A percentile compares a stretch with the other conserved stretches of the same genome.
Evolutionary conservation across 2,113 vertebrate species (phyloP).

Genomic region (Nasalis larvatus): DNA sequence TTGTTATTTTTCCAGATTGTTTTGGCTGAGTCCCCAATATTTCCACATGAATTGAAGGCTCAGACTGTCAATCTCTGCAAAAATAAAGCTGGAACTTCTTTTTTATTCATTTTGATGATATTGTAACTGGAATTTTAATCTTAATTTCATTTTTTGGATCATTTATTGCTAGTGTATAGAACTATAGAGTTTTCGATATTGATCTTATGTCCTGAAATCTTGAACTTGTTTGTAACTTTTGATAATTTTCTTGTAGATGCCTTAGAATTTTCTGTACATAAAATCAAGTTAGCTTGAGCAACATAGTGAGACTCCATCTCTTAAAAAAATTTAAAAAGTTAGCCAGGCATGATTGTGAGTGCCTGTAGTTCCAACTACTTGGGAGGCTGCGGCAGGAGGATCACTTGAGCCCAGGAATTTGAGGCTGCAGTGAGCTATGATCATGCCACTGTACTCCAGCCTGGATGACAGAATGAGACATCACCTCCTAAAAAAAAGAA

Average conservation of each 20-base stretch:
- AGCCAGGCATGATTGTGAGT: no score
- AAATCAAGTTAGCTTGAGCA: background rate
- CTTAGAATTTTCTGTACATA: background rate
- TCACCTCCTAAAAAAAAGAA: no score
- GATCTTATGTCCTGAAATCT: background rate
- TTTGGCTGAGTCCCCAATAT: background rate
- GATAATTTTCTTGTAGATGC: background rate
- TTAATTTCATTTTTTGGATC: background rate
- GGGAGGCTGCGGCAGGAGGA: no score
- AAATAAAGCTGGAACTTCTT: background rate
- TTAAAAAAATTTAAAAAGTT: no score
- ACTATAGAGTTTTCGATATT: background rate
- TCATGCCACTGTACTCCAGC: no score
- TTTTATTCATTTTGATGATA: background rate
- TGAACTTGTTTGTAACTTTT: background rate
- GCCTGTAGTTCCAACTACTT: no score
- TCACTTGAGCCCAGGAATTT: no score
- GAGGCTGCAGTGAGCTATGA: no score
- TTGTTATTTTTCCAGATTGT: background rate
- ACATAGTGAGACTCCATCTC: no score
- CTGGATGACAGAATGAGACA: no score
- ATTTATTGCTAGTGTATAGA: background rate
- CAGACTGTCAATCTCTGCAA: background rate
- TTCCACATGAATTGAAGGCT: background rate
- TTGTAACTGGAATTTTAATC: background rate